Conservation (phyloP, 2,888 invertebrate species). For the Dasysyrphus albostriatus region DNA sequence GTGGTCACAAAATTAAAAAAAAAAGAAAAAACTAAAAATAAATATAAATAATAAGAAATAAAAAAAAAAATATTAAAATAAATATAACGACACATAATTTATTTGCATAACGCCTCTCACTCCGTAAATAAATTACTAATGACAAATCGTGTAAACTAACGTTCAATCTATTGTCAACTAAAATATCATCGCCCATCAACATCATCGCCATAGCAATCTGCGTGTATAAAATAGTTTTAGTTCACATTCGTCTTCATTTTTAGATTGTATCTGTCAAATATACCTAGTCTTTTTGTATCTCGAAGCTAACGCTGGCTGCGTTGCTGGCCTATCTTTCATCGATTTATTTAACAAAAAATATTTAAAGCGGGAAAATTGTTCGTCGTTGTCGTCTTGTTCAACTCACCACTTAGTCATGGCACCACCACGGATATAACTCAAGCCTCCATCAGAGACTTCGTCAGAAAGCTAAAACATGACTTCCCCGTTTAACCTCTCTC, state of each 20-base stretch:
- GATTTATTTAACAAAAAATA: constrained; percentile 18
- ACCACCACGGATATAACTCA: background rate
- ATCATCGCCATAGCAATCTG: constrained; percentile 1
- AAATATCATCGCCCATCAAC: constrained; percentile 67
- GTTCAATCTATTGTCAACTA: constrained; percentile 70
- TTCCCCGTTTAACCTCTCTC: constrained; percentile 6
- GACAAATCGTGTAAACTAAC: constrained; percentile 73
- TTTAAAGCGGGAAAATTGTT: background rate
- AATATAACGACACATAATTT: constrained; percentile 64
- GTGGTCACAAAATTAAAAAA: background rate
- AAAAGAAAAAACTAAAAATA: background rate
- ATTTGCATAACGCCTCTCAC: constrained; percentile 63
- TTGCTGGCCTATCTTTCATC: constrained; percentile 11
- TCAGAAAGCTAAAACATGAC: constrained; percentile 13
- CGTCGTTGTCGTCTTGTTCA: constrained; percentile 12
- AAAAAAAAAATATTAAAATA: constrained; percentile 32
- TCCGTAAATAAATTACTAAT: constrained; percentile 70
- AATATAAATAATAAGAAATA: background rate
- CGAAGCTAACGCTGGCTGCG: background rate
- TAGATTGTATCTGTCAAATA: constrained; percentile 1
- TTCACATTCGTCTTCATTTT: constrained; percentile 32
- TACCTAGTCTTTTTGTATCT: background rate
- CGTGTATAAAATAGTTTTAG: constrained; percentile 33
- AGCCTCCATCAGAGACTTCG: constrained; percentile 13
- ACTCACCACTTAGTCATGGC: constrained; percentile 56